Base-by-base conservation (phyloP, 2,797 vertebrate genomes). In the Acanthornis magna region DNA sequence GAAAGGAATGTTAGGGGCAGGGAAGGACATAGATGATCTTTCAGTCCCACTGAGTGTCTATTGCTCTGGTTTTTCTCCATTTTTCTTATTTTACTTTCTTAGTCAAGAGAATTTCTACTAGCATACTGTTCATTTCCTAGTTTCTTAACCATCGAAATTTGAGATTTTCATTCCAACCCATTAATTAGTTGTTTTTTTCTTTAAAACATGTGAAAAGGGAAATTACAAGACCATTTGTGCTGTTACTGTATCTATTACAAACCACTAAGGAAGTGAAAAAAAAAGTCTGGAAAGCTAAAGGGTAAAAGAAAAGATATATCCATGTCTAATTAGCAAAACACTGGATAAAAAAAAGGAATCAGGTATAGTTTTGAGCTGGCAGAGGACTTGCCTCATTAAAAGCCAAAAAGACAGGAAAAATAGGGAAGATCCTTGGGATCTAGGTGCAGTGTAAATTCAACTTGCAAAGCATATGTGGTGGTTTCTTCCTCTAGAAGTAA, bases 1-100 rank as follows among this genome's bases (percentile, higher is more conserved):
- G 42, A 23, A 7, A 20, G 12, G 3, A 53, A 34, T 0, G 0
- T 5, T 8, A n/a, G 6, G 4, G 4, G 23, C 73, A 76, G 17
- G 26, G 22, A 61, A 79, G 4, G 29, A 58, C 11, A 20, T 10
- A 51, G n/a, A 16, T 0, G 0, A 6, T 43, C 22, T 73, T 85
- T 61, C 53, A 61, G 25, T 85, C 14, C 11, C 5, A 11, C 2
- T 36, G n/a, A 29, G 9, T 36, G 21, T 21, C 42, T 89, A 8
- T 29, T 79, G 20, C 7, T 72, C 23, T 34, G 8, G 7, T 13
- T 84, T 91, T 73, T 54, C 21, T 83, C 21, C 10, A n/a, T 57
- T 51, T 79, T 88, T 73, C 13, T 19, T 19, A 51, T 82, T 91
- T 87, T 63, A 36, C 8, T 61, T 72, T 66, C 34, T 51, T 42